A percentile compares a stretch with the other conserved stretches of the same genome.
phyloP scores from a whole-genome alignment of 2,113 vertebrate species.

The Poeciliopsis prolifica region DNA sequence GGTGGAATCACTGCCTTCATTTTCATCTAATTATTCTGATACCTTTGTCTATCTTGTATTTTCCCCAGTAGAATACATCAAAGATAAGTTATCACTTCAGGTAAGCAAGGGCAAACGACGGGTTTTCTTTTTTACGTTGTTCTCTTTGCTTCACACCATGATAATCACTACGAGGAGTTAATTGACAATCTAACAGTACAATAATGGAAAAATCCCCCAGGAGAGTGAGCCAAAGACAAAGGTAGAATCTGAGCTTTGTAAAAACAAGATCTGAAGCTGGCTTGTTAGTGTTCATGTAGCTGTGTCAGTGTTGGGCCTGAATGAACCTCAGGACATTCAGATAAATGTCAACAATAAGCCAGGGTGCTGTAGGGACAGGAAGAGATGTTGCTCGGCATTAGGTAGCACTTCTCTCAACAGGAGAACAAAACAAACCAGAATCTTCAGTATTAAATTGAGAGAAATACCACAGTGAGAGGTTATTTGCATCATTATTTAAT shows the following conservation, averaged over 20 bases:
- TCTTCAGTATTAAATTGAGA: background rate
- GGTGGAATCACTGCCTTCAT: slow-evolving; percentile 2
- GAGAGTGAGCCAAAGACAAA: slow-evolving; percentile 6
- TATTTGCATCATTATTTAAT: background rate
- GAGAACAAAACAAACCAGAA: slow-evolving; percentile 18
- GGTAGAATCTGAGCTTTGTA: background rate
- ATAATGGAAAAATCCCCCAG: slow-evolving; percentile 5
- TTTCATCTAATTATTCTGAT: slow-evolving; percentile 3
- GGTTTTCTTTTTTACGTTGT: background rate
- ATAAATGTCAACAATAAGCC: slow-evolving; percentile 36
- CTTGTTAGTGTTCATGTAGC: background rate
- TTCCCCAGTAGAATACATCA: background rate
- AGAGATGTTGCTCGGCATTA: slow-evolving; percentile 25
- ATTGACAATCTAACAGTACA: slow-evolving; percentile 11
- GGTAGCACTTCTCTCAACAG: slow-evolving; percentile 1
- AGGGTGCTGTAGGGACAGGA: slow-evolving; percentile 18
- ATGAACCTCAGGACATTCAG: slow-evolving; percentile 27
- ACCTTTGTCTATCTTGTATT: background rate
- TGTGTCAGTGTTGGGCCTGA: slow-evolving; percentile 10
- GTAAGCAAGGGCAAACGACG: background rate
- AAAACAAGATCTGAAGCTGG: slow-evolving; percentile 20
- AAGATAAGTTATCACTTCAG: background rate
- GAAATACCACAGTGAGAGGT: background rate
- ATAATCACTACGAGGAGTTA: background rate
- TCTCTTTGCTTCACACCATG: background rate